Conservation (phyloP, 2,797 vertebrate genomes). For the Esox masquinongy region DNA sequence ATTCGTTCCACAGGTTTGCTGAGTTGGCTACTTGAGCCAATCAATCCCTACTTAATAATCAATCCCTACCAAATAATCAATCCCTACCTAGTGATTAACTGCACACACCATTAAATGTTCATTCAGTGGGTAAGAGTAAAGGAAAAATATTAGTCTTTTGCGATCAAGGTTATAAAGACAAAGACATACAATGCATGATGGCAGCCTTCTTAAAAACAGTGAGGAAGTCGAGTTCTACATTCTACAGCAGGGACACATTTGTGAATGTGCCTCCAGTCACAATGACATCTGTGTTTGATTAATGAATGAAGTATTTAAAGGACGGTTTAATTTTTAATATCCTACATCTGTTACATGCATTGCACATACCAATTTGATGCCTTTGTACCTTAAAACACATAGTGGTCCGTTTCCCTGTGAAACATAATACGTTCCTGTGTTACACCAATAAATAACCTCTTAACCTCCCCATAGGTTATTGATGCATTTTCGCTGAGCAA, state of each 20-base stretch:
- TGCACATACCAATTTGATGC: conserved; percentile 43
- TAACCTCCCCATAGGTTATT: not conserved
- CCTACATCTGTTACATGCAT: conserved; percentile 49
- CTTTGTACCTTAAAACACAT: not conserved
- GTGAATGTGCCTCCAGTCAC: conserved; percentile 42
- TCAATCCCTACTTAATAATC: not conserved
- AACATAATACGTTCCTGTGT: not conserved
- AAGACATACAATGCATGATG: conserved; percentile 24
- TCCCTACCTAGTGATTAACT: conserved; percentile 20
- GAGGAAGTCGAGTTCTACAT: conserved; percentile 27
- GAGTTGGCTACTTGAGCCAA: no score
- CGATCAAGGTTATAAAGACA: conserved; percentile 25
- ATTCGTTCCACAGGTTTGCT: no score
- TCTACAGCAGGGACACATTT: conserved; percentile 37
- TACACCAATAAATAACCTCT: not conserved
- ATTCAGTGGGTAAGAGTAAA: conserved; percentile 24
- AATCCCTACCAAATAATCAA: conserved; percentile 15
- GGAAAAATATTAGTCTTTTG: conserved; percentile 23
- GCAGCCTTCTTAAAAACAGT: conserved; percentile 35
- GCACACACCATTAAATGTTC: conserved; percentile 27
- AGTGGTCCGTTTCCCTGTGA: not conserved
- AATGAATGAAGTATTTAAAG: conserved; percentile 56
- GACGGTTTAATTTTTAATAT: conserved; percentile 51
- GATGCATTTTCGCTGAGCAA: not conserved
- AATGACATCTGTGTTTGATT: conserved; percentile 57